phyloP scores from a whole-genome alignment of 2,888 invertebrate species.

The Nemurella pictetii region DNA sequence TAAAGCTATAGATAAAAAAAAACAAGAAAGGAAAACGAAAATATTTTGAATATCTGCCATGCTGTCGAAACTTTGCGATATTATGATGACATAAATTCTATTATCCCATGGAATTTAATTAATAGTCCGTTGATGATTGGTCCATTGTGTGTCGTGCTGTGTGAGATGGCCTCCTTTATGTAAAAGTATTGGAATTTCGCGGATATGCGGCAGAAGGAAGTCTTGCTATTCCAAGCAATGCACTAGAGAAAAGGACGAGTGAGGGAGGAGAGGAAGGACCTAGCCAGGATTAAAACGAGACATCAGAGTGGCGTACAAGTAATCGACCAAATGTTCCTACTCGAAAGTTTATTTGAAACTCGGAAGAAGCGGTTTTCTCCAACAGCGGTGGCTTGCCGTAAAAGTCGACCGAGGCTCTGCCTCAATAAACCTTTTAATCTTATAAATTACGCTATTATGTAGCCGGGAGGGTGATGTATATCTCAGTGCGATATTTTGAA shows the following conservation, averaged over 20 bases:
- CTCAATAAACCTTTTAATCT: neutral
- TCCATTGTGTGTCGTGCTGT: neutral
- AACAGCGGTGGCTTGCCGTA: neutral
- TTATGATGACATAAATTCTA: neutral
- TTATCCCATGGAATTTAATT: neutral
- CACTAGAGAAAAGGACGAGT: neutral
- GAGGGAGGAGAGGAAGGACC: neutral
- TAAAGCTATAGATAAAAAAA: neutral
- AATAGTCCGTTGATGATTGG: neutral
- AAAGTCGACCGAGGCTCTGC: neutral
- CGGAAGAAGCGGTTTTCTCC: neutral
- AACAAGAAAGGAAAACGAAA: neutral
- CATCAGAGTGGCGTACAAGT: neutral
- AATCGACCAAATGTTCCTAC: neutral
- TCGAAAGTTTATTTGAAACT: neutral
- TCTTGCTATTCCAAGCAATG: neutral
- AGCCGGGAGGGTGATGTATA: neutral
- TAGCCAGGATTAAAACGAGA: neutral
- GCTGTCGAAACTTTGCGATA: neutral
- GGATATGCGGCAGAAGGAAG: neutral
- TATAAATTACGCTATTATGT: neutral
- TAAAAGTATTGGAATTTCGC: neutral
- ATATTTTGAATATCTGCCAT: neutral
- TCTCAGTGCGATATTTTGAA: neutral
- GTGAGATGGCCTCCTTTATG: neutral